These are phyloP conservation scores for Leuciscus idus DNA, from an alignment of 2,113 vertebrate genomes.

Conservation along the genomic window DNA sequence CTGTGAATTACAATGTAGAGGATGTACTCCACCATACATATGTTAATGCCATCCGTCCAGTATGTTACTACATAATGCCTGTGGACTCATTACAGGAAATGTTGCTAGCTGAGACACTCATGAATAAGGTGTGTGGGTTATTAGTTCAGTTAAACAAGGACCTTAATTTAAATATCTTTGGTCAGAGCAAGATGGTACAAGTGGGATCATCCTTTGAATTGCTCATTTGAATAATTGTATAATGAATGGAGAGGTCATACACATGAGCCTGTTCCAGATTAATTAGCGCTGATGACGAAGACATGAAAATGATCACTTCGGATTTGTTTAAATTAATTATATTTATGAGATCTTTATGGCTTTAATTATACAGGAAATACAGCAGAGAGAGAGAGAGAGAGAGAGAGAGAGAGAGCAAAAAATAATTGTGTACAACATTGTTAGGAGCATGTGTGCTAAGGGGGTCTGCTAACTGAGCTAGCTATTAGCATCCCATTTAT, in stretches of 20 bases:
- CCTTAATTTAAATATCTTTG: conserved; percentile 7
- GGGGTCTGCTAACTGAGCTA: not conserved
- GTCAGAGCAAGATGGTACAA: not conserved
- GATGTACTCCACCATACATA: conserved; percentile 2
- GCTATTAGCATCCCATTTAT: not conserved
- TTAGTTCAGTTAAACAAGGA: not conserved
- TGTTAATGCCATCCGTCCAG: conserved; percentile 7
- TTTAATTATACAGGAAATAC: not conserved
- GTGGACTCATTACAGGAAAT: conserved; percentile 8
- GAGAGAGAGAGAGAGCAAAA: not conserved
- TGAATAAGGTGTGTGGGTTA: not conserved
- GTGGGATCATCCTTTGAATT: not conserved
- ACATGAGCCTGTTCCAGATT: not conserved
- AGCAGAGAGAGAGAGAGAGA: not conserved
- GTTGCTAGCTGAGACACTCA: not conserved
- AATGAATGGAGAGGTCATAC: not conserved
- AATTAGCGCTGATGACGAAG: not conserved
- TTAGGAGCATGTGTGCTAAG: not conserved
- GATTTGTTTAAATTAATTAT: conserved; percentile 19
- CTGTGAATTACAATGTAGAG: conserved; percentile 1
- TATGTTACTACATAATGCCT: not conserved
- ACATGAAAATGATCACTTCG: not conserved
- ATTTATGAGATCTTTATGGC: not conserved
- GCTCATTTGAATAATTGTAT: conserved; percentile 7
- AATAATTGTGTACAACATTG: not conserved